Evolutionary conservation across 2,888 invertebrate species (phyloP).

Genomic region (Metallyticus violacea): DNA sequence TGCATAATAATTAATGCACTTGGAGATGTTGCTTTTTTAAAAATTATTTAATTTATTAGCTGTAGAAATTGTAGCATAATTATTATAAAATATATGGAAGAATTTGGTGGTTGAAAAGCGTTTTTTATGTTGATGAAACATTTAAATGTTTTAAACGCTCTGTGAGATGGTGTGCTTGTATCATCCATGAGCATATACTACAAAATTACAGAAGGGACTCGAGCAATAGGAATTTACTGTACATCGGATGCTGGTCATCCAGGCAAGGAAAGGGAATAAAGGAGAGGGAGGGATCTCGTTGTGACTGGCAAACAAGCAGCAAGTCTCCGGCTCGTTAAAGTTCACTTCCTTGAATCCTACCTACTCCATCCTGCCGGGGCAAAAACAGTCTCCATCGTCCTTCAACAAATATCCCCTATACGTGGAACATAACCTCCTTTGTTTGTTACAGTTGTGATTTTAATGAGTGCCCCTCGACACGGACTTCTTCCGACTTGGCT

Average conservation of each 20-base stretch:
- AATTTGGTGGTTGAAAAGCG: too few species aligned
- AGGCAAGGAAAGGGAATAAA: not conserved
- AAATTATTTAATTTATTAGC: too few species aligned
- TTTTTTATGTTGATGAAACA: too few species aligned
- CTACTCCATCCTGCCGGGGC: not conserved
- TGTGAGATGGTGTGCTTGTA: too few species aligned
- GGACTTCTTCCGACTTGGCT: not conserved
- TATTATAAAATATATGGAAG: too few species aligned
- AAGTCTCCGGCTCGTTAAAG: conserved; percentile 2
- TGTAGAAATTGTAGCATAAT: too few species aligned
- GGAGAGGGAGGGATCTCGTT: not conserved
- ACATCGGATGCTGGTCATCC: not conserved
- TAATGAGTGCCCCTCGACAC: not conserved
- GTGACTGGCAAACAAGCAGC: conserved; percentile 8
- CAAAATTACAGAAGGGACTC: not conserved
- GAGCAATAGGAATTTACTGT: not conserved
- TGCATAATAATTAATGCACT: too few species aligned
- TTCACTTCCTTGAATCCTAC: not conserved
- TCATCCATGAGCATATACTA: not conserved
- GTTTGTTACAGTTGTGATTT: conserved; percentile 10
- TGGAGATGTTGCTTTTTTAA: too few species aligned
- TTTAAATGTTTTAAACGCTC: too few species aligned
- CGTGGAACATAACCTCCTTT: not conserved
- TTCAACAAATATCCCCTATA: not conserved
- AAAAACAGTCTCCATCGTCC: not conserved